Evolutionary conservation across 2,113 vertebrate species (phyloP).

Genomic region (Chelonoidis abingdonii): DNA sequence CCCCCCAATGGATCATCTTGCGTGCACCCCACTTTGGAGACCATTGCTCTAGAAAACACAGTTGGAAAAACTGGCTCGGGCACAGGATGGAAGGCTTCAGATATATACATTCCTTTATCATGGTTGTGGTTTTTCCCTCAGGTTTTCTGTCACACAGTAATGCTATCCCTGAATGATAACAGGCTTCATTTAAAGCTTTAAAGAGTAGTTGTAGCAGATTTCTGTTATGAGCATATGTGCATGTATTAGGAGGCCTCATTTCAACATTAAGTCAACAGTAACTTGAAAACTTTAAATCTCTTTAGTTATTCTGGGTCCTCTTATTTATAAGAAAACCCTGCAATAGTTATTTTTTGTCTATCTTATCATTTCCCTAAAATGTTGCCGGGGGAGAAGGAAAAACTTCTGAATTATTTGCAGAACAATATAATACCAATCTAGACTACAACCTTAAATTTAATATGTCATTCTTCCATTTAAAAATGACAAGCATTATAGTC

Average conservation of each 20-base stretch:
- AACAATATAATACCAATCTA: accelerated
- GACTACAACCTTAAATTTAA: accelerated
- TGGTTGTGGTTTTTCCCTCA: accelerated
- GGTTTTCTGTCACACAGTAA: accelerated
- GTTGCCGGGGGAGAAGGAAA: accelerated
- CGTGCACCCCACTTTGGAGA: too few species aligned
- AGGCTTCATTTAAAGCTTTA: neutral
- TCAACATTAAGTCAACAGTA: accelerated
- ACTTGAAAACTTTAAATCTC: accelerated
- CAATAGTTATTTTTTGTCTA: accelerated
- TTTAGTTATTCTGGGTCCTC: neutral
- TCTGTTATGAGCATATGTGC: accelerated
- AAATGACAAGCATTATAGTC: neutral
- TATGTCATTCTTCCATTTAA: neutral
- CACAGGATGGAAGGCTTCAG: neutral
- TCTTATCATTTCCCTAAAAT: neutral
- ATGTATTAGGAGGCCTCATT: neutral
- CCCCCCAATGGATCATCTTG: too few species aligned
- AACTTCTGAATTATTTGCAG: neutral
- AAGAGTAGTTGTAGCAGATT: neutral
- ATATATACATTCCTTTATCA: neutral
- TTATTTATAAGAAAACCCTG: accelerated
- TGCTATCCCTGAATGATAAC: accelerated
- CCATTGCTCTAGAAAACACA: neutral
- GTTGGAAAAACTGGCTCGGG: neutral